Evolutionary conservation across 2,113 vertebrate genomes (phyloP).

Genomic region (Sturnira hondurensis): DNA sequence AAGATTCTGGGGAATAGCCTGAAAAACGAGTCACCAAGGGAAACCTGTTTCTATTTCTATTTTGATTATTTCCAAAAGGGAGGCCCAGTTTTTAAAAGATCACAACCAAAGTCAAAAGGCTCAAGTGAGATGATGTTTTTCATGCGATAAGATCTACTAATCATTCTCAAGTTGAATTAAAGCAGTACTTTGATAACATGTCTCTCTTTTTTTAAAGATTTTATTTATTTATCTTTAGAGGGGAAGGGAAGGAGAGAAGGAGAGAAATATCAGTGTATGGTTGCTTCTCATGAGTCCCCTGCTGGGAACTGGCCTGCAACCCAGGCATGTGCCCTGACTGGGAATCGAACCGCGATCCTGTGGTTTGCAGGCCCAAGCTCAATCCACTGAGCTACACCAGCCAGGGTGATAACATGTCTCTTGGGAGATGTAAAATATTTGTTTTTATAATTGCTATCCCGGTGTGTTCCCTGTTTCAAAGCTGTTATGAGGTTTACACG

Average conservation of each 20-base stretch:
- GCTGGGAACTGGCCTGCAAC: no score
- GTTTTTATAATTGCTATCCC: neutral
- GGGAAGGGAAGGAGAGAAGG: no score
- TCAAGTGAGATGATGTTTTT: constrained; percentile 6
- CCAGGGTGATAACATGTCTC: neutral
- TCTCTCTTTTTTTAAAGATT: no score
- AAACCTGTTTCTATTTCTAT: neutral
- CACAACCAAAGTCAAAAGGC: neutral
- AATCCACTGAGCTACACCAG: no score
- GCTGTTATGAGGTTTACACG: neutral
- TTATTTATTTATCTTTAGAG: no score
- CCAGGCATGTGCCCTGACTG: no score
- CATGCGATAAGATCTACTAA: neutral
- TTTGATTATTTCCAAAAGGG: neutral
- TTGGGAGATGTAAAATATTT: neutral
- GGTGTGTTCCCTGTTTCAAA: neutral
- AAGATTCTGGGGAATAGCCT: neutral
- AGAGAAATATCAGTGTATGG: no score
- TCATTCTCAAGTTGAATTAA: neutral
- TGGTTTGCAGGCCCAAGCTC: no score
- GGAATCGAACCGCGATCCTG: no score
- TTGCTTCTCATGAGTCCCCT: no score
- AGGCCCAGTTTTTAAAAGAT: neutral
- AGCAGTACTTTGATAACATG: neutral
- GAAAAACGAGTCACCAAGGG: neutral